These are phyloP conservation scores for Epizoanthus scotinus DNA, from an alignment of 92 coral and sea anemone species.

Conservation along the genomic window DNA sequence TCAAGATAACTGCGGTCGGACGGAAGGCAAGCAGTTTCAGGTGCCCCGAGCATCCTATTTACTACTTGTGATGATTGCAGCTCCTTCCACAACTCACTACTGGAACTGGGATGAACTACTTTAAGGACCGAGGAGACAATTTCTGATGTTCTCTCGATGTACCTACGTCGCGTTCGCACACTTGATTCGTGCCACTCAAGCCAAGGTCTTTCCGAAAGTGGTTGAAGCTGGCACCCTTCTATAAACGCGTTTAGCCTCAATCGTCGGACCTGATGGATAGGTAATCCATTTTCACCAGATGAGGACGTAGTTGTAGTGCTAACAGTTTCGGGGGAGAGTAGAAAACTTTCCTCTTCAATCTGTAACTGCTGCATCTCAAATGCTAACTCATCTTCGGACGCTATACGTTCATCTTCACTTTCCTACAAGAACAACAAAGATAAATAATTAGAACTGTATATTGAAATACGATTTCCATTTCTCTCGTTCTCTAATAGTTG, in stretches of 20 bases:
- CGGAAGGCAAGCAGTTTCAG: conserved; percentile 17
- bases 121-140: conserved; percentile 21
- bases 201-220: conserved; percentile 41
- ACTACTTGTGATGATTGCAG: conserved; percentile 24
- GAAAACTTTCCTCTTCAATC: conserved; percentile 21
- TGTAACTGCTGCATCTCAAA: conserved; percentile 4
- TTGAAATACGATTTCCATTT: too few species aligned
- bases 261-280: not conserved
- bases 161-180: conserved; percentile 43
- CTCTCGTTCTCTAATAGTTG: too few species aligned
- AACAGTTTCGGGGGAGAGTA: conserved; percentile 19
- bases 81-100: conserved; percentile 44
- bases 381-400: conserved; percentile 21
- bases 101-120: conserved; percentile 26
- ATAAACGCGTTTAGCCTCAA: conserved; percentile 17
- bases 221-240: conserved; percentile 33
- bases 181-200: conserved; percentile 45
- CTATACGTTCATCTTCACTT: conserved; percentile 33
- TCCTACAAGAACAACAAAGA: conserved; percentile 4
- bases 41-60: conserved; percentile 28
- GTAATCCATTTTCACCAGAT: conserved; percentile 2
- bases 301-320: conserved; percentile 33
- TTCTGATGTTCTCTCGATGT: conserved; percentile 37
- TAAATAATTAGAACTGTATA: too few species aligned
- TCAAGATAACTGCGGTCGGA: conserved; percentile 34